Evolutionary conservation across 2,888 invertebrate species (phyloP), one percentile per base, ranked within the genome.

Genomic region (Apodemia mormo): DNA sequence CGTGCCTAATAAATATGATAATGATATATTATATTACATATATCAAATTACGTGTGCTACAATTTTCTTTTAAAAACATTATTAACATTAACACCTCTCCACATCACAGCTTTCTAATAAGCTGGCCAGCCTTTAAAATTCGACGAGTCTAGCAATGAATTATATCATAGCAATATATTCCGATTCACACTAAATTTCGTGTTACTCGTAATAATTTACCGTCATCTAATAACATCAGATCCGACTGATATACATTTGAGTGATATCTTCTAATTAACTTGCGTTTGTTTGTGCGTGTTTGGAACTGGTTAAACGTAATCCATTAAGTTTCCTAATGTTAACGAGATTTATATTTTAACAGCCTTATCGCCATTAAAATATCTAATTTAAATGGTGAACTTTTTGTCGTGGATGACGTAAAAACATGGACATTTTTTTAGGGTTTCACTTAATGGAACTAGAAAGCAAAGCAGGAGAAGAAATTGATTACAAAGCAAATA

Each of bases 121-220:
- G 49, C 14, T 49, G 14, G 5, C 40, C 49, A 49, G 14, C 49
- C 14, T 14, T 5, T 49, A 49, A 49, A 49, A 49, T 49, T n/a
- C 49, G 45, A 45, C 45, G 49, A 49, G 49, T 49, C 49, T 14
- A 49, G 49, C 14, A 14, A 49, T 49, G 49, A 49, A 49, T 49
- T 49, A 49, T 49, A 61, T 70, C 68, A 77, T 77, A 33, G 61
- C 12, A 61, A 61, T 61, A 61, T 30, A 61, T 61, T 61, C 33
- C 29, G 61, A 30, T 12, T 30, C 29, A 30, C 33, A 61, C 61
- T 6, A 61, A 61, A 30, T 61, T 61, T 29, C 61, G 30, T 61
- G 61, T 61, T 61, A 30, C 12, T 33, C 14, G 29, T 30, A 49
- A 61, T 61, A 61, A 61, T 33, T 61, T 61, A 61, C 5, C 61